Percentiles rank a stretch among this genome's conserved stretches.
Evolutionary conservation across 92 coral and sea anemone genomes (phyloP).

Genomic region (Bergia puertoricense): DNA sequence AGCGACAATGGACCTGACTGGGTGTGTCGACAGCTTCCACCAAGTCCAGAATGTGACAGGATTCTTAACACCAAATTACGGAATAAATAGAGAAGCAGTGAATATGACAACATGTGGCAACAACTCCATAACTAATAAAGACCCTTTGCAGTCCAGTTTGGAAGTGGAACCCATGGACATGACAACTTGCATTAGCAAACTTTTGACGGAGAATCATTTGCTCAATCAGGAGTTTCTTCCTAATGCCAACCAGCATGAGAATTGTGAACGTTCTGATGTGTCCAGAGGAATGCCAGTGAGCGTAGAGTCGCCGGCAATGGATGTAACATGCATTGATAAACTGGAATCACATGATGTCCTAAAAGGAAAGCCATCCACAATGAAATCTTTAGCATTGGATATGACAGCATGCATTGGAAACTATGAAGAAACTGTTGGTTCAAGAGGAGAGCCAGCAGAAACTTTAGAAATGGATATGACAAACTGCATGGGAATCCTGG

Average conservation of each 20-base stretch:
- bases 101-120: neutral
- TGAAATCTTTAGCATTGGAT: neutral
- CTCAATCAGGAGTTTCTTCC: neutral
- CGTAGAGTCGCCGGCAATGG: neutral
- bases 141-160: neutral
- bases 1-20: slow-evolving; percentile 37
- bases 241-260: neutral
- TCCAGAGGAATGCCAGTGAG: neutral
- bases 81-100: neutral
- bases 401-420: neutral
- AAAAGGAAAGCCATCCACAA: neutral
- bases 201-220: neutral
- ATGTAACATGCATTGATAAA: neutral
- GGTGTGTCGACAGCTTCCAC: slow-evolving; percentile 2
- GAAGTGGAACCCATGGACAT: neutral
- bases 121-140: neutral
- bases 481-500: neutral
- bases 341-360: neutral
- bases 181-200: neutral
- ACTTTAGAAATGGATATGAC: slow-evolving; percentile 10
- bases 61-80: neutral
- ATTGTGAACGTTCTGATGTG: too few relatives aligned
- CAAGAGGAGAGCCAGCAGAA: neutral
- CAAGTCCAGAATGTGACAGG: neutral
- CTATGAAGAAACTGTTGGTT: neutral